Evolutionary conservation across 2,113 vertebrate genomes (phyloP).

Genomic region (Indicator maculatus): DNA sequence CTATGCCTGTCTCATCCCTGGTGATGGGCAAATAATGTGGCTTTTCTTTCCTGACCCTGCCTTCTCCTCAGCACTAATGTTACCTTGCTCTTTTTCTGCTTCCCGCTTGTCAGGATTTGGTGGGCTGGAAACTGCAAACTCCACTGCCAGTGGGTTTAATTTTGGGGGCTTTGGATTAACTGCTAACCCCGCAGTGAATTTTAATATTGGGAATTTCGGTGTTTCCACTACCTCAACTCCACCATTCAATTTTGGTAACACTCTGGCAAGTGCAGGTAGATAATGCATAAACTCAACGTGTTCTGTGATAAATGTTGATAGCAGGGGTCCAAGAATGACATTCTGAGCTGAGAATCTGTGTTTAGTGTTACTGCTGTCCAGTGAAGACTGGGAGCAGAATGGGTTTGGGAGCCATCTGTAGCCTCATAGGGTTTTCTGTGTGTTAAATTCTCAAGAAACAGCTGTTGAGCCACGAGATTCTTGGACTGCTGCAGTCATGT

Average conservation of each 20-base stretch:
- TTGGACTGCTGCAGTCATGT: slow-evolving; percentile 78
- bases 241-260: slow-evolving; percentile 98
- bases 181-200: slow-evolving; percentile 92
- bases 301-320: slow-evolving; percentile 51
- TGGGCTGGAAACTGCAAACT: slow-evolving; percentile 93
- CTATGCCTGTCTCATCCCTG: not conserved
- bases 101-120: slow-evolving; percentile 91
- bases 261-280: slow-evolving; percentile 97
- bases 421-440: not conserved
- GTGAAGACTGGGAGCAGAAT: not conserved
- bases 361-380: not conserved
- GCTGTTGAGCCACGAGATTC: slow-evolving; percentile 62
- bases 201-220: slow-evolving; percentile 97
- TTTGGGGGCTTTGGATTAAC: slow-evolving; percentile 98
- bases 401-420: not conserved
- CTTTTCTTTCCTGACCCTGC: not conserved
- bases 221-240: slow-evolving; percentile 89
- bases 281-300: slow-evolving; percentile 37
- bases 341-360: not conserved
- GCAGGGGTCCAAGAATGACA: slow-evolving; percentile 81
- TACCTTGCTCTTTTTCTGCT: slow-evolving; percentile 79
- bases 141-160: slow-evolving; percentile 95
- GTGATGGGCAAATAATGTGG: not conserved
- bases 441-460: not conserved
- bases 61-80: slow-evolving; percentile 66